Evolutionary conservation across 1,140 invertebrate species (phyloP).

Genomic region (Drosophila willistoni): DNA sequence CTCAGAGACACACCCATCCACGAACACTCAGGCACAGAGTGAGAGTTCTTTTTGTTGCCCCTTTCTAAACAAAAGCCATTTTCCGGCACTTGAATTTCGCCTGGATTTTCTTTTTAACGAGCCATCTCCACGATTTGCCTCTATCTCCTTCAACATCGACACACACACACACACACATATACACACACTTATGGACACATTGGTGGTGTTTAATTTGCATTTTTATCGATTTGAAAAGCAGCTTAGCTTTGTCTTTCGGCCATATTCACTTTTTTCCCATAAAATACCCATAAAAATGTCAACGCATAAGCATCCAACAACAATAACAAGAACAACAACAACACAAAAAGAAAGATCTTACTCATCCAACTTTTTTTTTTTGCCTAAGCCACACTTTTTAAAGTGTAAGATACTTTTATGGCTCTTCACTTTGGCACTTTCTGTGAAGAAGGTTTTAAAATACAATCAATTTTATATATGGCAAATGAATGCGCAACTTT

Average conservation of each 20-base stretch:
- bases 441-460: constrained; percentile 45
- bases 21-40: background rate
- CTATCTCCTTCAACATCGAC: constrained; percentile 8
- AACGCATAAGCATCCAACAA: constrained; percentile 57
- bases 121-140: constrained; percentile 20
- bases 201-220: constrained; percentile 75
- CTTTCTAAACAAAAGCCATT: constrained; percentile 72
- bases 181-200: constrained; percentile 28
- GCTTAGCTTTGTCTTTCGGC: constrained; percentile 69
- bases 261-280: constrained; percentile 62
- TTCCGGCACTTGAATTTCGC: constrained; percentile 67
- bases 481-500: constrained; percentile 29
- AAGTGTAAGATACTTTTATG: constrained; percentile 55
- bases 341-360: background rate
- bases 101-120: constrained; percentile 59
- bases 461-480: constrained; percentile 62
- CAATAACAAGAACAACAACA: constrained; percentile 24
- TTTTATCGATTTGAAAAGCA: constrained; percentile 76
- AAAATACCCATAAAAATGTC: constrained; percentile 77
- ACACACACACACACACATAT: constrained; percentile 47
- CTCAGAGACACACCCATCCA: constrained; percentile 1
- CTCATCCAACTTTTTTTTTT: constrained; percentile 19
- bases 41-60: constrained; percentile 10
- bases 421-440: constrained; percentile 11
- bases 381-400: constrained; percentile 58